Conservation (phyloP, 2,113 vertebrate genomes). For the Taxidea taxus region DNA sequence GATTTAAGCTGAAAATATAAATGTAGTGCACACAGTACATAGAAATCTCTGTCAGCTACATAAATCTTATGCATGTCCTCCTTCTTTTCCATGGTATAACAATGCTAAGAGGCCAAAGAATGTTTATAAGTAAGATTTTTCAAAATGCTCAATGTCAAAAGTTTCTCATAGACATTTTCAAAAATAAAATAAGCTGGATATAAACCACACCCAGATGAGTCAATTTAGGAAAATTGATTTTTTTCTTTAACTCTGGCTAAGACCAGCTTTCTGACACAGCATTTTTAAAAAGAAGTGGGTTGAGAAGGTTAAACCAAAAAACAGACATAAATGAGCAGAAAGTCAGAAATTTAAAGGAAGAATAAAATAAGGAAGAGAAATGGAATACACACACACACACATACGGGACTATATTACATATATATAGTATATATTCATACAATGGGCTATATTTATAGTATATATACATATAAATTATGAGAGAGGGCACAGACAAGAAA, state of each 20-base stretch:
- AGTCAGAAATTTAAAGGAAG: neutral
- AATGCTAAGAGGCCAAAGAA: neutral
- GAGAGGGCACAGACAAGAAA: neutral
- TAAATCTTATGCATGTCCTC: slow-evolving; percentile 31
- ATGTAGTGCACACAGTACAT: slow-evolving; percentile 51
- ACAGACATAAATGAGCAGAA: neutral
- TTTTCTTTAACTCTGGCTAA: neutral
- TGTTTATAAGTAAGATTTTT: slow-evolving; percentile 5
- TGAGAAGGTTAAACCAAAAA: neutral
- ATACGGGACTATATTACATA: neutral
- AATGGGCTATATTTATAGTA: neutral
- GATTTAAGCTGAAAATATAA: slow-evolving; percentile 74
- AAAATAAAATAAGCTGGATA: neutral
- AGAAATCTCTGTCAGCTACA: slow-evolving; percentile 58
- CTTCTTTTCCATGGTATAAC: neutral
- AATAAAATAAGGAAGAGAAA: neutral
- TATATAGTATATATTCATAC: neutral
- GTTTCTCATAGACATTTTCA: slow-evolving; percentile 6
- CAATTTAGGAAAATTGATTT: neutral
- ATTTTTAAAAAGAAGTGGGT: neutral
- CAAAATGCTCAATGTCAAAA: slow-evolving; percentile 30
- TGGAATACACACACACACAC: neutral
- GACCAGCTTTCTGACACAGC: neutral
- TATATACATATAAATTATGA: neutral
- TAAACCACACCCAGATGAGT: neutral